Conservation (phyloP, 2,797 vertebrate species). For the Anabacerthia variegaticeps region DNA sequence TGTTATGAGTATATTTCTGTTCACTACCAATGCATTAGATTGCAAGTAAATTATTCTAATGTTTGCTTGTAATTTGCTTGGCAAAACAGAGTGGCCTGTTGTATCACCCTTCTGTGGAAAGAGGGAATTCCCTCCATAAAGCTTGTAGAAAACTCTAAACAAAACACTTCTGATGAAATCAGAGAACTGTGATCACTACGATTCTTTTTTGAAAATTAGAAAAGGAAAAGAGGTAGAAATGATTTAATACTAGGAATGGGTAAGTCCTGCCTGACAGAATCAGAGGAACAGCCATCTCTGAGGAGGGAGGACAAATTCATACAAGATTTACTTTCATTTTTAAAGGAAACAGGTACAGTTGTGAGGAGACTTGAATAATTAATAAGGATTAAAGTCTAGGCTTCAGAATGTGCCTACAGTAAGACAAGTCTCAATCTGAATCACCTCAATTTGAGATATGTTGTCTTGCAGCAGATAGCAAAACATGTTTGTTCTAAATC, state of each 20-base stretch:
- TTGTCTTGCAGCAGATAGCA: slow-evolving; percentile 39
- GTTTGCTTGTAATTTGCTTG: neutral
- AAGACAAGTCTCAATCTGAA: slow-evolving; percentile 1
- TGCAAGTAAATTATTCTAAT: neutral
- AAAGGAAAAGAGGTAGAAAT: neutral
- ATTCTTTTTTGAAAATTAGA: neutral
- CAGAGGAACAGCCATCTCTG: neutral
- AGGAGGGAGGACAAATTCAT: neutral
- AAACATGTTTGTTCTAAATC: slow-evolving; percentile 20
- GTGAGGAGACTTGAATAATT: neutral
- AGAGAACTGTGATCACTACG: neutral
- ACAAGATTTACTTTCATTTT: neutral
- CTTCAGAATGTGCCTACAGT: neutral
- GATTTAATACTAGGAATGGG: neutral
- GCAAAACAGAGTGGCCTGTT: neutral
- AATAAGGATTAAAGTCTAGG: neutral
- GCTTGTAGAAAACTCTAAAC: neutral
- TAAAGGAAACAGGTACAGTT: neutral
- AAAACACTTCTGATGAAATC: neutral
- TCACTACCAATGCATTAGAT: neutral
- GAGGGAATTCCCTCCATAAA: neutral
- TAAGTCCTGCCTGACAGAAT: neutral
- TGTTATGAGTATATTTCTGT: neutral
- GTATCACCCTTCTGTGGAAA: neutral
- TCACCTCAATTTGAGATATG: slow-evolving; percentile 17